Percentiles rank a stretch among this genome's conserved stretches.
These are phyloP conservation scores for Sycophaga agraensis DNA, from an alignment of 1,140 invertebrate species.

Conservation along the genomic window DNA sequence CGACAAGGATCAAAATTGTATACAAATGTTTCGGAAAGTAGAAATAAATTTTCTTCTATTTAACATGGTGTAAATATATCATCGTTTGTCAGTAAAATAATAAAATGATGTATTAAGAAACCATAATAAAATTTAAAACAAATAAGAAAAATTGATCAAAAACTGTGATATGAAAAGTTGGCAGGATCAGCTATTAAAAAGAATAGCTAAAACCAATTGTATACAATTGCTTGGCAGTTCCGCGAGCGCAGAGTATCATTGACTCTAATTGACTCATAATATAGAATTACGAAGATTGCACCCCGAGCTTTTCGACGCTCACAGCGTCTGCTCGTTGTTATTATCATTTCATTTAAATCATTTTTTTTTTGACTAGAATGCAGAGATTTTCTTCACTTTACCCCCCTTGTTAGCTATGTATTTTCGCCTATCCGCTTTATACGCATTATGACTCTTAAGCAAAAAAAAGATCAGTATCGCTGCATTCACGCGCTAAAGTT, in stretches of 20 bases:
- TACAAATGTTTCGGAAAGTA: conserved; percentile 16
- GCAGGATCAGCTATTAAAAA: no score
- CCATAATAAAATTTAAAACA: no score
- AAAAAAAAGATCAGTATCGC: not conserved
- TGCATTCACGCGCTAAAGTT: conserved; percentile 3
- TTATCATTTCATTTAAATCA: no score
- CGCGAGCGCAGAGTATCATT: conserved; percentile 2
- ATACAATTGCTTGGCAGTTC: not conserved
- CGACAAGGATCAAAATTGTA: no score
- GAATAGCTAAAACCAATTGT: no score
- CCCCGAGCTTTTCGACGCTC: conserved; percentile 29
- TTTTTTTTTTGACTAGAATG: conserved; percentile 35
- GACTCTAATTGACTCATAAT: conserved; percentile 18
- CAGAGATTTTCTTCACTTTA: conserved; percentile 15
- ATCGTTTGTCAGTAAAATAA: no score
- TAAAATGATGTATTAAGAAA: no score
- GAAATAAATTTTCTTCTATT: no score
- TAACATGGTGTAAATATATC: no score
- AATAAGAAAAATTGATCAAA: no score
- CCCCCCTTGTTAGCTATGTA: not conserved
- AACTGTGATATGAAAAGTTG: no score
- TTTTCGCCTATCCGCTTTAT: not conserved
- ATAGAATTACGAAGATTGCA: conserved; percentile 31
- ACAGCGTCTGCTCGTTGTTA: conserved; percentile 28
- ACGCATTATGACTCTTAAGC: not conserved